Percentiles rank a stretch among this genome's conserved stretches.
These are phyloP conservation scores for Nasonia longicornis DNA, from an alignment of 1,140 invertebrate species.

Conservation along the genomic window DNA sequence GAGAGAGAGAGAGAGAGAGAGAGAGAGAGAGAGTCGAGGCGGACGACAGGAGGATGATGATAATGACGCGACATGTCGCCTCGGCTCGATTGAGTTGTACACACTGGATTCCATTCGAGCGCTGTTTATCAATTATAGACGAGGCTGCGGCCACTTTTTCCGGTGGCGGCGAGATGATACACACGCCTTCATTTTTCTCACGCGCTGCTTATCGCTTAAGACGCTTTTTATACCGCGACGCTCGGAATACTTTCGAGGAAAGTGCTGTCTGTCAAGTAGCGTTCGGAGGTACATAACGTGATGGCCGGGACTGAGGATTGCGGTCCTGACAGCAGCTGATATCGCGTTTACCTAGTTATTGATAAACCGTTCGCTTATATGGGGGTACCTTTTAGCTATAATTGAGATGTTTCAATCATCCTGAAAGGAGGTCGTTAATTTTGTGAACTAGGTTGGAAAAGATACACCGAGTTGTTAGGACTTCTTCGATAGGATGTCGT, in stretches of 20 bases:
- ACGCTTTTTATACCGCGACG: not conserved
- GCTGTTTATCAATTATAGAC: conserved; percentile 4
- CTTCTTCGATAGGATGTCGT: no score
- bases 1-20: not conserved
- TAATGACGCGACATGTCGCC: not conserved
- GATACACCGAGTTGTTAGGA: no score
- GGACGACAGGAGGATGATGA: conserved; percentile 11
- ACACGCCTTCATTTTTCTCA: not conserved
- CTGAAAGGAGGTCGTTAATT: no score
- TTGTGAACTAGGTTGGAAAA: no score
- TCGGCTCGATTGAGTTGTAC: conserved; percentile 19
- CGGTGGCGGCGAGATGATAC: not conserved
- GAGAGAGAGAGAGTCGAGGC: not conserved
- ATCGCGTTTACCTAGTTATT: no score
- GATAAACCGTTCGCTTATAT: no score
- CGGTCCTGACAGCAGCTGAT: no score
- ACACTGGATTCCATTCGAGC: not conserved
- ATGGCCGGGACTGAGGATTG: no score
- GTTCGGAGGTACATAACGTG: no score
- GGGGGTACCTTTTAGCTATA: no score
- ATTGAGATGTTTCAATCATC: no score
- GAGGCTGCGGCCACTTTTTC: not conserved
- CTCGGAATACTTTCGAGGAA: conserved; percentile 18
- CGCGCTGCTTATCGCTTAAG: not conserved
- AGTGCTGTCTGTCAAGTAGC: not conserved